A percentile compares a stretch with the other conserved stretches of the same genome.
These are phyloP conservation scores for Beroe forskalii DNA, from an alignment of 37 sponge, comb jelly and placozoan genomes.

Conservation along the genomic window DNA sequence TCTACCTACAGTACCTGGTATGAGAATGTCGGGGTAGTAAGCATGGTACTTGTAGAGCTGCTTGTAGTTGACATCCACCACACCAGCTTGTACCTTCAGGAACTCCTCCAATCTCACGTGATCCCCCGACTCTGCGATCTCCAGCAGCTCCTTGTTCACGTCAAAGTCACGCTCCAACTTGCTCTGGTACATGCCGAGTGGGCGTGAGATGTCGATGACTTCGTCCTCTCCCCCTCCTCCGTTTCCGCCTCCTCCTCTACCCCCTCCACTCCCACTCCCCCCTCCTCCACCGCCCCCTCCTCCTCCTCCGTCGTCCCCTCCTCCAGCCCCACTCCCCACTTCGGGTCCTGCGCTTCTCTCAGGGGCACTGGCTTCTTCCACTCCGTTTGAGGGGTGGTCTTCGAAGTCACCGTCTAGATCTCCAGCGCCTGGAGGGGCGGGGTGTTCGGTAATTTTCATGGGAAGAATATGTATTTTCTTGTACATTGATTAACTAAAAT, in stretches of 20 bases:
- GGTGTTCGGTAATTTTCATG: too few relatives aligned
- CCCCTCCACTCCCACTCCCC: neutral
- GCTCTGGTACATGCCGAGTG: constrained; percentile 54
- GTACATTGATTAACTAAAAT: too few relatives aligned
- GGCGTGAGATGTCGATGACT: neutral
- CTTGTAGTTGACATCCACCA: constrained; percentile 57
- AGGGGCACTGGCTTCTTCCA: neutral
- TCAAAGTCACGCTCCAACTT: constrained; percentile 53
- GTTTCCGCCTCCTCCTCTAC: neutral
- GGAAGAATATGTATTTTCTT: too few relatives aligned
- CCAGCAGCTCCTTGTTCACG: constrained; percentile 58
- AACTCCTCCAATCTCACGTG: constrained; percentile 63
- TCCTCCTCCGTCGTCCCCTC: neutral
- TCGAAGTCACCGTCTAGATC: neutral
- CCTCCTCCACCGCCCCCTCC: constrained; percentile 32
- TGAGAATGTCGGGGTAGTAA: constrained; percentile 54
- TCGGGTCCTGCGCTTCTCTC: neutral
- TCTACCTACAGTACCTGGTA: constrained; percentile 54
- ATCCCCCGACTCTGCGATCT: constrained; percentile 60
- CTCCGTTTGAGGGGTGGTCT: neutral
- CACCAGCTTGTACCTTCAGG: constrained; percentile 39
- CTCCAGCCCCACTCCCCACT: constrained; percentile 3
- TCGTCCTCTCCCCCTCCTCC: constrained; percentile 36
- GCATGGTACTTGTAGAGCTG: constrained; percentile 62
- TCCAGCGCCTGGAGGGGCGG: neutral